Percentiles rank a stretch among this genome's conserved stretches.
Conservation (phyloP, 2,888 invertebrate species). For the Callyntrura guangdongensis region DNA sequence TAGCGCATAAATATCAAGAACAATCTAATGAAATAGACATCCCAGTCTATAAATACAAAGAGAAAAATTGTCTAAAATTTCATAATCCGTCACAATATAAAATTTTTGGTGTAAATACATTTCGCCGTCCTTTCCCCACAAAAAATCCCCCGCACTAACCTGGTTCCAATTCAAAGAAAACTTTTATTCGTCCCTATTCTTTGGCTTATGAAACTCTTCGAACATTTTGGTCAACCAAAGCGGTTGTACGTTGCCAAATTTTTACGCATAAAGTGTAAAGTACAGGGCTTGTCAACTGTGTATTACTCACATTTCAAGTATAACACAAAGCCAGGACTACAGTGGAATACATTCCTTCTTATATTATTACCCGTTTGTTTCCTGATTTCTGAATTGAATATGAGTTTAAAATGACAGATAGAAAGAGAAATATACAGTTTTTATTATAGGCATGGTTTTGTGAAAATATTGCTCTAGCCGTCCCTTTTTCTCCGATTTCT, state of each 20-base stretch:
- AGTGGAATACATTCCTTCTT: neutral
- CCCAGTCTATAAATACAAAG: too few species aligned
- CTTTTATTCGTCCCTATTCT: conserved; percentile 5
- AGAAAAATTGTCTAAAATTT: neutral
- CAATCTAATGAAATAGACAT: too few species aligned
- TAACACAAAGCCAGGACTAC: neutral
- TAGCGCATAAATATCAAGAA: too few species aligned
- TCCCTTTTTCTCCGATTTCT: too few species aligned
- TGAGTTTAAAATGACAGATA: too few species aligned
- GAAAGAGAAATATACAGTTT: too few species aligned
- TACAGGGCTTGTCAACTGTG: conserved; percentile 19
- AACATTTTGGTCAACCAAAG: conserved; percentile 53
- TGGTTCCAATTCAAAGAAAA: conserved; percentile 12
- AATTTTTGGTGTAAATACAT: neutral
- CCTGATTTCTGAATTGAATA: neutral
- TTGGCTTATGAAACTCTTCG: conserved; percentile 35
- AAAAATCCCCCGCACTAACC: conserved; percentile 35
- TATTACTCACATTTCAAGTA: conserved; percentile 14
- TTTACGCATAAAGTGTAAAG: conserved; percentile 63
- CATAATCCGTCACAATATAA: neutral
- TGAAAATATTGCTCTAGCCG: too few species aligned
- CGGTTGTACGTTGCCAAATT: conserved; percentile 57
- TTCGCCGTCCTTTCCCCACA: neutral
- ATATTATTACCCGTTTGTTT: neutral
- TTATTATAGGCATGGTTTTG: too few species aligned